phyloP scores from a whole-genome alignment of 2,113 vertebrate genomes.

The Chamaetylas fuelleborni region DNA sequence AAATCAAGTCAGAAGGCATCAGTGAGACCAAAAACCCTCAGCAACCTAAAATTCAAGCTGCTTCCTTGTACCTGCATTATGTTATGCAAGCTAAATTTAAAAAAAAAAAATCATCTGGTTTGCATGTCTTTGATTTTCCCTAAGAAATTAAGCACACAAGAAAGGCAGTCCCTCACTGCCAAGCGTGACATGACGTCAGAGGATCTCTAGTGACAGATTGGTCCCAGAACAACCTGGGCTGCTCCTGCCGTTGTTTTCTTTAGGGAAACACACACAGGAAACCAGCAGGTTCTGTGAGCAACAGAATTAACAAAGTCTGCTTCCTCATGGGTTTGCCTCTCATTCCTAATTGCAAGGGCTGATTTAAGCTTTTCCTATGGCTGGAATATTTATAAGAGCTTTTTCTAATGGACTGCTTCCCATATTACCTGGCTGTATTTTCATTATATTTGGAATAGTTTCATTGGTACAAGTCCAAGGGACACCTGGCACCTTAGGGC shows the following conservation, averaged over 20 bases:
- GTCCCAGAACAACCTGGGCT: neutral
- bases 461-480: neutral
- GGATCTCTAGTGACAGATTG: neutral
- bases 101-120: neutral
- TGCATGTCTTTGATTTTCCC: neutral
- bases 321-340: neutral
- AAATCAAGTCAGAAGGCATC: neutral
- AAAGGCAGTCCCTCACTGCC: neutral
- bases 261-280: neutral
- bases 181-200: accelerated
- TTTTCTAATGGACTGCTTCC: neutral
- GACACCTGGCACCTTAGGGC: neutral
- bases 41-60: neutral
- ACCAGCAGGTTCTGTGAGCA: neutral
- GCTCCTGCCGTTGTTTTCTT: neutral
- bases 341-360: neutral
- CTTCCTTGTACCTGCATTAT: neutral
- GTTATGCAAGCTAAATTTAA: neutral
- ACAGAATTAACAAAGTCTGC: neutral
- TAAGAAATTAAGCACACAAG: neutral
- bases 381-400: neutral
- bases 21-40: neutral
- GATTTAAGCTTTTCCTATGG: neutral
- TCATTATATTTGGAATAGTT: neutral
- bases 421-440: neutral